Evolutionary conservation across 2,888 invertebrate species (phyloP).

Genomic region (Caprella mutica): DNA sequence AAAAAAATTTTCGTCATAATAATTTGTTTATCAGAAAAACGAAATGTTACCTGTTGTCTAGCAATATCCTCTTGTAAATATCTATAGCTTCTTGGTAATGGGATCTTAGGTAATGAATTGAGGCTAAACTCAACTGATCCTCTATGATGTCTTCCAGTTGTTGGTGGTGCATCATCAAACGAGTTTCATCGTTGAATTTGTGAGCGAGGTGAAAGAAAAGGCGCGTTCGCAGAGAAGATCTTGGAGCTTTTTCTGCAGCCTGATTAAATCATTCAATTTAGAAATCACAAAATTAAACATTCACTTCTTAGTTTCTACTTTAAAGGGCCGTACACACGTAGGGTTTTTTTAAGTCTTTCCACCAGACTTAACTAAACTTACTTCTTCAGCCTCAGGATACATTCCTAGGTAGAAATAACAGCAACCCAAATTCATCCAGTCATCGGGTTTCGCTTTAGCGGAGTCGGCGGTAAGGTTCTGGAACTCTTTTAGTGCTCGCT

Average conservation of each 20-base stretch:
- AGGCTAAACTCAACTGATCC: slow-evolving; percentile 89
- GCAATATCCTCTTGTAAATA: slow-evolving; percentile 83
- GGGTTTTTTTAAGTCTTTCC: background rate
- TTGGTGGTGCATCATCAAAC: slow-evolving; percentile 70
- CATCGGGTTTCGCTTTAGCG: slow-evolving; percentile 48
- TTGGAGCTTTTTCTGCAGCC: slow-evolving; percentile 51
- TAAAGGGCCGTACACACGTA: too few species aligned
- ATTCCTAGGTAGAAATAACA: slow-evolving; percentile 90
- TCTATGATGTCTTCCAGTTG: slow-evolving; percentile 76
- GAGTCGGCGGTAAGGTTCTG: slow-evolving; percentile 41
- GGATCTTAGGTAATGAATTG: slow-evolving; percentile 86
- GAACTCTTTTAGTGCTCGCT: slow-evolving; percentile 50
- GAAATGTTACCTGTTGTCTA: slow-evolving; percentile 67
- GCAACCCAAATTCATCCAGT: slow-evolving; percentile 72
- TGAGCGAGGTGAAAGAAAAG: slow-evolving; percentile 85
- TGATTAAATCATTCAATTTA: slow-evolving; percentile 18
- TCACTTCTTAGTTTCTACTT: background rate
- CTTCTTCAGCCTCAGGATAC: slow-evolving; percentile 59
- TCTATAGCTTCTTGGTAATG: slow-evolving; percentile 99
- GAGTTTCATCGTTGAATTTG: slow-evolving; percentile 77
- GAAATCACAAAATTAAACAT: background rate
- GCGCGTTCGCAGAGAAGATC: slow-evolving; percentile 53
- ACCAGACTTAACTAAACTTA: too few species aligned
- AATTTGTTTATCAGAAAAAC: background rate
- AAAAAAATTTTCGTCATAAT: background rate